Base-by-base conservation (phyloP, 2,888 invertebrate genomes). In the Papilio gigon region DNA sequence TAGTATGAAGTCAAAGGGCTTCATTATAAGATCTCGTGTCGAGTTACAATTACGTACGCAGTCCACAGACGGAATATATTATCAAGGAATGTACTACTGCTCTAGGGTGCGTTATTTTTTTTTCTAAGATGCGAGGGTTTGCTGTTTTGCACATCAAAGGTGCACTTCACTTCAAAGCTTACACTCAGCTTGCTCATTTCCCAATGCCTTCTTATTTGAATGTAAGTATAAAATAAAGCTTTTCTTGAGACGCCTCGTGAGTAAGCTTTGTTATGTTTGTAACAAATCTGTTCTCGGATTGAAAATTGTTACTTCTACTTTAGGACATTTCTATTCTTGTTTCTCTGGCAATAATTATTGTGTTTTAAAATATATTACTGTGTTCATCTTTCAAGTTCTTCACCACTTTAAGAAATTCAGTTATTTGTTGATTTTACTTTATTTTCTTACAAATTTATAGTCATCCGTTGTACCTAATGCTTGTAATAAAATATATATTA, bases 61-160 rank as follows among this genome's bases (percentile, higher is more conserved):
- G 27, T 53, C 9, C 30, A 53, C 53, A 53, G n/a, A 53, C n/a
- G 53, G 53, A 53, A 53, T 53, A 53, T 30, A 17, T n/a, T 53
- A 53, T 53, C 53, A 53, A 53, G 53, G 30, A n/a, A 53, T 17
- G 53, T 53, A n/a, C 53, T n/a, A 53, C 17, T 53, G 27, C 53
- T 53, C n/a, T n/a, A n/a, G 27, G 53, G 30, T 27, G 53, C 53
- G 53, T 53, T 14, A 37, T n/a, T n/a, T 42, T 25, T 53, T 53
- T 53, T 53, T 53, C 53, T 53, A 30, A 53, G 53, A 53, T 53
- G 53, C 9, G 53, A 53, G n/a, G 30, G 53, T 53, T 53, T 27
- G 14, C 50, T 53, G 53, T 30, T 53, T 30, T 30, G 53, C 53
- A 53, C 53, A 53, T 53, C 53, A 53, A 53, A 53, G 53, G 30